Base-by-base conservation (phyloP, 1,140 invertebrate genomes). In the Wiebesia pumilae region DNA sequence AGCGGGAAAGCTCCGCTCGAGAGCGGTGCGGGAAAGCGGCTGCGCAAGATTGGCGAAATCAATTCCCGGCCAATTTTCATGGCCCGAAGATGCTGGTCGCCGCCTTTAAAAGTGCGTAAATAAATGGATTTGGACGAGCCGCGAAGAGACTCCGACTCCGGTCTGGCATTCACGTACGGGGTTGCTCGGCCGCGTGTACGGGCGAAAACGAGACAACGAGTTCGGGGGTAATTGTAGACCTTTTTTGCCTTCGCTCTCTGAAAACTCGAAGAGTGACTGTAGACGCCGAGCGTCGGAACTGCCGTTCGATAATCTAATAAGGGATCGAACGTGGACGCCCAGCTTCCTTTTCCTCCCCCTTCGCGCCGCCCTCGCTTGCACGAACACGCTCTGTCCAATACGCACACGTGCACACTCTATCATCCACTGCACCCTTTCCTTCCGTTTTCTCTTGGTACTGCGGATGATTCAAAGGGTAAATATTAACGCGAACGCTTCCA, bases 301-400 rank as follows among this genome's bases (percentile, higher is more conserved):
- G 88, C 90, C 90, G 91, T 90, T 90, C 90, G 90, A 89, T 94
- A 93, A 94, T 93, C 92, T 93, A 93, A 94, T 94, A 93, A 92
- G 93, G 91, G 92, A 27, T 24, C 3, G 27, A 75, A 43, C 16
- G 40, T 14, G 2, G 51, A 27, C 24, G 6, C n/a, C 9, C 33
- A 3, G 33, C 30, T 27, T 27, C 24, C 38, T 30, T 71, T 10
- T 62, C n/a, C 58, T 81, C 3, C 58, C 77, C 78, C 35, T 69
- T 84, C 21, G 67, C 86, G 83, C 83, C 83, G 83, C 83, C 71
- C 81, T 81, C n/a, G 19, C 82, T n/a, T n/a, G n/a, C n/a, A 40
- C 77, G 77, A 65, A 43, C 43, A n/a, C 1, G 6, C 19, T 38
- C 65, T 67, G 12, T 73, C 19, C 9, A 58, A 58, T 12, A 35